Evolutionary conservation across 2,797 vertebrate genomes (phyloP), one percentile per base, ranked within the genome.

Genomic region (Remorina albescens): DNA sequence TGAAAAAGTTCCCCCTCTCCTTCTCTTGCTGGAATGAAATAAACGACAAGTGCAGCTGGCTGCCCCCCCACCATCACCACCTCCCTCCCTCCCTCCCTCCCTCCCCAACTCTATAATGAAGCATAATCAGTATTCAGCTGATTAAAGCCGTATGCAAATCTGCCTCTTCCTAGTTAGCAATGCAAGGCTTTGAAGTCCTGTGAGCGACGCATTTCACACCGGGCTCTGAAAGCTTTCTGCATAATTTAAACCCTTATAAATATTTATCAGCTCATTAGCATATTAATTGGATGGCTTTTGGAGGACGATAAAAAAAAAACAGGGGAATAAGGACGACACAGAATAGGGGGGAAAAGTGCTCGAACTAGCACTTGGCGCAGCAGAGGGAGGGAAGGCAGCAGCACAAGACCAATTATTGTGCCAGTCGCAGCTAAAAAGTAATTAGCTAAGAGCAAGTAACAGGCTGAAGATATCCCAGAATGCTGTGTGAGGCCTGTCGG

Each of bases 141-240:
- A 99, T 99, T 99, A 98, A 97, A 98, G 96, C 95, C 95, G 93
- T 98, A 99, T 99, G 98, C 97, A 99, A 99, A 99, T 99, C 95
- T 95, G 86, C 88, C 92, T 92, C 96, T 86, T 84, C 94, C 96
- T 99, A 96, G 96, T 98, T 99, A 99, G 97, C 94, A 93, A 95
- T 95, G 96, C 96, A 96, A 96, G 95, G 95, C 97, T 99, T 99
- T 99, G 98, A 99, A 99, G 98, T 98, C 97, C 96, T 95, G 95
- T 91, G 95, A 98, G 97, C 96, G 95, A 98, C 97, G 97, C 97
- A 97, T 97, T 95, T 98, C 96, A 97, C 96, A 96, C 94, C 93
- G 94, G 94, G 96, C 95, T 96, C 96, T 96, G 96, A 98, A 97
- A 98, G 97, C 96, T 93, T 96, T 96, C 96, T 97, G 96, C 96